A percentile compares a stretch with the other conserved stretches of the same genome.
Conservation (phyloP, 2,888 invertebrate genomes). For the Parnassius orleans region DNA sequence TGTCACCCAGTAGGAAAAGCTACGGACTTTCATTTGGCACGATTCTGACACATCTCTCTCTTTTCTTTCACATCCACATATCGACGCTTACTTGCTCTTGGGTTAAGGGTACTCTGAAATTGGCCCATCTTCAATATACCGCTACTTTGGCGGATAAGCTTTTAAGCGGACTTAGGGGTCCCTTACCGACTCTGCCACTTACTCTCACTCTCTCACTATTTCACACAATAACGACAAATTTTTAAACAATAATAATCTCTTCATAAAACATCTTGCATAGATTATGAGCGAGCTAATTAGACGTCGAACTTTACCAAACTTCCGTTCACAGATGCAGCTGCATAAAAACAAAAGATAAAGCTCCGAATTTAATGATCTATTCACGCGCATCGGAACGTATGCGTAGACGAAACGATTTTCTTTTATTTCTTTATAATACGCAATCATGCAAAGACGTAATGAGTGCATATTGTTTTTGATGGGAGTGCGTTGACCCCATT, state of each 20-base stretch:
- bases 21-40: no score
- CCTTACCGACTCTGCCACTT: no score
- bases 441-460: conserved; percentile 45
- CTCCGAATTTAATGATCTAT: conserved; percentile 34
- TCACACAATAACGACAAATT: no score
- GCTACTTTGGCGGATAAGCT: no score
- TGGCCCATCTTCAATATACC: no score
- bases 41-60: no score
- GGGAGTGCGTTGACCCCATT: conserved; percentile 53
- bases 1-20: no score
- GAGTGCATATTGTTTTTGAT: conserved; percentile 60
- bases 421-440: conserved; percentile 35
- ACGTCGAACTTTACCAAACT: conserved; percentile 35
- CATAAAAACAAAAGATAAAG: conserved; percentile 53
- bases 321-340: conserved; percentile 53
- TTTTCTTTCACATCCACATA: no score
- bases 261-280: not conserved
- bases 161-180: no score
- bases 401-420: conserved; percentile 30
- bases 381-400: conserved; percentile 25
- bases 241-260: not conserved
- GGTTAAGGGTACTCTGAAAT: no score
- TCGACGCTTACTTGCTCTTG: no score
- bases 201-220: no score
- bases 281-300: not conserved